Base-by-base conservation (phyloP, 2,797 vertebrate species). In the Coendou prehensilis region DNA sequence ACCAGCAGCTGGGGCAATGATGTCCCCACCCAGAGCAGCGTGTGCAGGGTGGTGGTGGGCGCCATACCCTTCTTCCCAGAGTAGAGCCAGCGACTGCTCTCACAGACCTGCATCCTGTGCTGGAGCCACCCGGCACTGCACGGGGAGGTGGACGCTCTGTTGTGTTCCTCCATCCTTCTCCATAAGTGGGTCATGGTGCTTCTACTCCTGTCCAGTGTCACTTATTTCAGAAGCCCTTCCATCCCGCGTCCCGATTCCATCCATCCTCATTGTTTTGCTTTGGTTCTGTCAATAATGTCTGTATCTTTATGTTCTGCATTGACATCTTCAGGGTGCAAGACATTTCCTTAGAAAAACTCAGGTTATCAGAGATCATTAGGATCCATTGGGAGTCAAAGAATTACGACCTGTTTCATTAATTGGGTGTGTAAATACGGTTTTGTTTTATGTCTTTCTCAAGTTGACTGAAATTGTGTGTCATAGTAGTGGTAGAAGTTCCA, bases 31-130 rank as follows among this genome's bases (percentile, higher is more conserved):
- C 41, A 33, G 17, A 47, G 41, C 41, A 20, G 5, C 9, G 6
- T 9, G 23, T 9, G n/a, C 1, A 18, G 6, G 17, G 1, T 11
- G 4, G 0, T 67, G 54, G 64, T 3, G 45, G 37, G 22, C 17
- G 45, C 23, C 7, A 2, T 11, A 1, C 57, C 22, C n/a, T 59
- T 71, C 28, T n/a, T 79, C 41, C 26, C 18, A 30, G 57, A 5
- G 56, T 45, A 9, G 26, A 10, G 9, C n/a, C 64, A 18, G 18
- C 14, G 67, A 23, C n/a, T 3, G n/a, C 67, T 20, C 67, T 9
- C 6, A 2, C 15, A 11, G 6, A 69, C n/a, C 17, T 67, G 64
- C 1, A 6, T 33, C 15, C 33, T 26, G 14, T 1, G 15, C 33
- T n/a, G 13, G 33, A 37, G n/a, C n/a, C 15, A 9, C 67, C 67